These are phyloP conservation scores for Gobiocypris rarus DNA, from an alignment of 2,113 vertebrate species.

Conservation along the genomic window DNA sequence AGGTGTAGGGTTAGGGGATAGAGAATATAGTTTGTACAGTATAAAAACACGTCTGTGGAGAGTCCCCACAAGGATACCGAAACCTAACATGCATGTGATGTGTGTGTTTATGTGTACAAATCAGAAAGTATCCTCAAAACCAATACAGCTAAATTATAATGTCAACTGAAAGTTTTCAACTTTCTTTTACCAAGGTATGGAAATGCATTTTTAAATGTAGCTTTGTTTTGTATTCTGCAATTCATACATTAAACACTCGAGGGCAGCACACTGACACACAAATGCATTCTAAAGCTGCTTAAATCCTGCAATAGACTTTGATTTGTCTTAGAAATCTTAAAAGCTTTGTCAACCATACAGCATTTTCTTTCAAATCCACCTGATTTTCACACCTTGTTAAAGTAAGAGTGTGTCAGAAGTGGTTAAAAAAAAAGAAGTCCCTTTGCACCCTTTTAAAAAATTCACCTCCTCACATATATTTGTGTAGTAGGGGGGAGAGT, in stretches of 20 bases:
- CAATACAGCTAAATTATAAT: neutral
- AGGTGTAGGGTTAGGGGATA: too few relatives aligned
- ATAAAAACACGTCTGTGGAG: too few relatives aligned
- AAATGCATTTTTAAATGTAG: too few relatives aligned
- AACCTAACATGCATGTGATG: too few relatives aligned
- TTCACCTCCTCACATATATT: too few relatives aligned
- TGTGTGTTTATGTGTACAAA: neutral
- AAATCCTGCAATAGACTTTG: neutral
- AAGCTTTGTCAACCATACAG: too few relatives aligned
- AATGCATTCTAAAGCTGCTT: neutral
- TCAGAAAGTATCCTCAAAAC: constrained; percentile 15
- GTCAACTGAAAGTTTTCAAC: neutral
- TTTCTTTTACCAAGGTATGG: neutral
- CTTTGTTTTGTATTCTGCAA: neutral
- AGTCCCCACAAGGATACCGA: too few relatives aligned
- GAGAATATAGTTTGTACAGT: too few relatives aligned
- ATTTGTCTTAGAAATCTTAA: too few relatives aligned
- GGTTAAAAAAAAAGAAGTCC: neutral
- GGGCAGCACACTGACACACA: constrained; percentile 51
- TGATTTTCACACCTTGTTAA: neutral
- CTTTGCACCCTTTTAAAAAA: too few relatives aligned
- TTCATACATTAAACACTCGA: constrained; percentile 35
- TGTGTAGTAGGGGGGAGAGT: too few relatives aligned
- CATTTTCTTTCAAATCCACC: neutral
- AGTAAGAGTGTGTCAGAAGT: neutral